Percentiles rank a stretch among this genome's conserved stretches.
Evolutionary conservation across 2,888 invertebrate genomes (phyloP).

Genomic region (Athalia circularis): DNA sequence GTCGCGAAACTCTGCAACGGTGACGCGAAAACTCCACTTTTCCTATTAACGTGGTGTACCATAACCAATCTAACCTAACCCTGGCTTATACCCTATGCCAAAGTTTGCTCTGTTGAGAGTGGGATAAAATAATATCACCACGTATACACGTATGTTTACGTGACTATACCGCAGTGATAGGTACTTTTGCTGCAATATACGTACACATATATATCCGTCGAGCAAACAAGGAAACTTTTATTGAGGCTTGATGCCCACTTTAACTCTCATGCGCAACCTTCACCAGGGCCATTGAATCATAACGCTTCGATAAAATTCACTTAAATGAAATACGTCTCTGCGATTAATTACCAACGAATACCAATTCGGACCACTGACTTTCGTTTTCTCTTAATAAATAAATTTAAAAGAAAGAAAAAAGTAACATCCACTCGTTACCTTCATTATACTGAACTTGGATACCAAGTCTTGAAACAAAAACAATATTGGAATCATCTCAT

Average conservation of each 20-base stretch:
- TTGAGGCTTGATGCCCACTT: slow-evolving; percentile 17
- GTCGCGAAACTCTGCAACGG: too few species aligned
- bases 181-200: too few species aligned
- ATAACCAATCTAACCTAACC: too few species aligned
- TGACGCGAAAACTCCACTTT: background rate
- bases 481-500: too few species aligned
- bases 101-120: slow-evolving; percentile 36
- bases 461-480: too few species aligned
- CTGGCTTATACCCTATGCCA: background rate
- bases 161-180: too few species aligned
- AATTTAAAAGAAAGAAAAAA: too few species aligned
- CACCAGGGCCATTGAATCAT: slow-evolving; percentile 26
- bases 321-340: slow-evolving; percentile 33
- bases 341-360: slow-evolving; percentile 42
- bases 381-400: background rate
- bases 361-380: slow-evolving; percentile 9
- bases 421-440: too few species aligned
- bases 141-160: background rate
- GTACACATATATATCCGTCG: slow-evolving; percentile 20
- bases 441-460: too few species aligned
- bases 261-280: slow-evolving; percentile 4
- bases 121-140: slow-evolving; percentile 33
- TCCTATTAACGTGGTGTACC: too few species aligned
- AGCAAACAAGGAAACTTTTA: slow-evolving; percentile 37
- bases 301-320: slow-evolving; percentile 32